phyloP scores from a whole-genome alignment of 2,113 vertebrate genomes.

The Macrotis lagotis region DNA sequence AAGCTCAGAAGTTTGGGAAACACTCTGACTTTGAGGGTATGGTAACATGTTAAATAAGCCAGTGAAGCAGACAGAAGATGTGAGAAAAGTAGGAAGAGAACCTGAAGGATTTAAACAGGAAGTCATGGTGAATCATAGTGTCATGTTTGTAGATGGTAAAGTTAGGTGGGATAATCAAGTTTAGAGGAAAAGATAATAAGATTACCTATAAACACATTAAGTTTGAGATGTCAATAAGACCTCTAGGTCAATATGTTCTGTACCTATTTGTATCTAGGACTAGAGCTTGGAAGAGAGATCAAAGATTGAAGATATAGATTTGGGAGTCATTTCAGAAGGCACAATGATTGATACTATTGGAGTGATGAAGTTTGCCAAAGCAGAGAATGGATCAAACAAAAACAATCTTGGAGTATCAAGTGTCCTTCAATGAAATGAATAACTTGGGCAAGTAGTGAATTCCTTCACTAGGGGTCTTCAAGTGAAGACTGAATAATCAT shows the following conservation, averaged over 20 bases:
- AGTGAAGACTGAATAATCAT: not conserved
- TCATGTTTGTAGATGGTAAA: too few relatives aligned
- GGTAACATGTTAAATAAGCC: not conserved
- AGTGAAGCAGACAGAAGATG: not conserved
- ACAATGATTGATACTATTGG: not conserved
- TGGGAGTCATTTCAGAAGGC: not conserved
- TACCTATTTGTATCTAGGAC: not conserved
- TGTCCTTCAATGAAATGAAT: not conserved
- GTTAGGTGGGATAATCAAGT: too few relatives aligned
- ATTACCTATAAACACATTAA: not conserved
- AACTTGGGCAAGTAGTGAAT: not conserved
- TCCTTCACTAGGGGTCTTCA: not conserved
- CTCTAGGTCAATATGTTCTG: not conserved
- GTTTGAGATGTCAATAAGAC: not conserved
- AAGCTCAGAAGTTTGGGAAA: not conserved
- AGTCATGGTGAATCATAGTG: not conserved
- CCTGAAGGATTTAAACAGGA: not conserved
- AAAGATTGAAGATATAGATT: not conserved
- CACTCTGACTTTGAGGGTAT: not conserved
- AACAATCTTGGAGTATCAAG: not conserved
- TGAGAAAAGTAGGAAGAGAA: not conserved
- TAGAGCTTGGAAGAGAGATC: not conserved
- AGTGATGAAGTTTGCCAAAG: not conserved
- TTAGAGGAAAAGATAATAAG: too few relatives aligned
- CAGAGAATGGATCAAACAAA: not conserved